A percentile compares a stretch with the other conserved stretches of the same genome.
Conservation (phyloP, 2,113 vertebrate species). For the Osmerus eperlanus region DNA sequence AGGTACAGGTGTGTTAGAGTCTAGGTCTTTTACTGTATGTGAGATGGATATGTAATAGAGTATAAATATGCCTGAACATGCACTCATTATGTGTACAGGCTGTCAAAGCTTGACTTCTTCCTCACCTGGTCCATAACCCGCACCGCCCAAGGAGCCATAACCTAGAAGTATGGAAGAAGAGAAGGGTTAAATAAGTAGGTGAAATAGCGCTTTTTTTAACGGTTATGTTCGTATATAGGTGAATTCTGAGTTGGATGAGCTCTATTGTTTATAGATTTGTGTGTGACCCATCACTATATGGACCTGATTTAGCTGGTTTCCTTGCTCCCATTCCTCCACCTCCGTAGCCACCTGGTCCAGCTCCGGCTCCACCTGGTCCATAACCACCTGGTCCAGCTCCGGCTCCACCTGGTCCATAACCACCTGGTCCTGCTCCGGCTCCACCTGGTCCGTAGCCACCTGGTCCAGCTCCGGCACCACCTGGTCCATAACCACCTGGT, state of each 20-base stretch:
- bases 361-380: conserved; percentile 6
- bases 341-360: conserved; percentile 14
- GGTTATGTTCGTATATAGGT: too few species aligned
- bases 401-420: background rate
- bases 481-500: background rate
- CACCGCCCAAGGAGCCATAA: conserved; percentile 46
- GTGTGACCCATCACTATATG: conserved; percentile 7
- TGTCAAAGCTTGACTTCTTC: background rate
- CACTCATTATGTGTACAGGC: background rate
- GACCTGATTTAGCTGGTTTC: conserved; percentile 64
- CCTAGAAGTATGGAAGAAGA: conserved; percentile 16
- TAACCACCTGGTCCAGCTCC: background rate
- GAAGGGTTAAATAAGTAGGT: background rate
- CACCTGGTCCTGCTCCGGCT: conserved; percentile 12
- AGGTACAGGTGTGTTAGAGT: conserved; percentile 14
- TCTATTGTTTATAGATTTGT: background rate
- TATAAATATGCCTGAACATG: background rate
- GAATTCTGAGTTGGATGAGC: too few species aligned
- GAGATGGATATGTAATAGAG: background rate
- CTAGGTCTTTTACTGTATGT: background rate
- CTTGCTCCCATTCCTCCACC: conserved; percentile 37
- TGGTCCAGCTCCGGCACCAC: background rate
- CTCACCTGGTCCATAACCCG: conserved; percentile 49
- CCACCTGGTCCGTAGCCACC: conserved; percentile 18
- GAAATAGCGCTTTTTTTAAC: background rate